phyloP scores from a whole-genome alignment of 2,888 invertebrate genomes.

The Liposcelis brunnea region DNA sequence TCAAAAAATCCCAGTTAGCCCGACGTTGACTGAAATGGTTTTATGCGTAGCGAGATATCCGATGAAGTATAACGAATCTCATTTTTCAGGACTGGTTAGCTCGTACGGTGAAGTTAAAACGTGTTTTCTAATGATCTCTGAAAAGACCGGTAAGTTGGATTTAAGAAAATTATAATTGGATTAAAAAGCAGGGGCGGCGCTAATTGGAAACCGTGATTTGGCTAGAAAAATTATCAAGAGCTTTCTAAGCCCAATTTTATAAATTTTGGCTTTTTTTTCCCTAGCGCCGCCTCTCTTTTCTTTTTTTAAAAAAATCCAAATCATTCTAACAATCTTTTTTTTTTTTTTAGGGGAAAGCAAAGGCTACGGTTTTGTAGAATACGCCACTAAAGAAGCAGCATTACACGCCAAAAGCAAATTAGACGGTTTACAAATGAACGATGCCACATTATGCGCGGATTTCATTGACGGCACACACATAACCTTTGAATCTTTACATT shows the following conservation, averaged over 20 bases:
- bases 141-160: slow-evolving; percentile 27
- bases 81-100: slow-evolving; percentile 28
- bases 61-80: slow-evolving; percentile 26
- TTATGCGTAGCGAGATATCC: slow-evolving; percentile 33
- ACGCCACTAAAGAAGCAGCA: slow-evolving; percentile 29
- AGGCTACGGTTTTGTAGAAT: slow-evolving; percentile 36
- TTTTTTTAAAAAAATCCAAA: too few species aligned
- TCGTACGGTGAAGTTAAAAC: slow-evolving; percentile 26
- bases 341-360: slow-evolving; percentile 28
- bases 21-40: slow-evolving; percentile 28
- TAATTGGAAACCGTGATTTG: neutral
- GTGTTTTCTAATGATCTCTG: slow-evolving; percentile 31
- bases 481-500: slow-evolving; percentile 30
- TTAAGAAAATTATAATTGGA: slow-evolving; percentile 1
- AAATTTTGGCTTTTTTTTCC: too few species aligned
- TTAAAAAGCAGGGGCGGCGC: neutral
- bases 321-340: neutral
- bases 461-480: slow-evolving; percentile 30
- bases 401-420: slow-evolving; percentile 27
- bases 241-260: neutral
- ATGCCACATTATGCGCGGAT: slow-evolving; percentile 31
- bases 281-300: too few species aligned
- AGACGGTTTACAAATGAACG: slow-evolving; percentile 18
- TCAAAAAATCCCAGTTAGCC: slow-evolving; percentile 26
- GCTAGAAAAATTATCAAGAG: neutral